Base-by-base conservation (phyloP, 2,113 vertebrate genomes). In the Girardinichthys multiradiatus region DNA sequence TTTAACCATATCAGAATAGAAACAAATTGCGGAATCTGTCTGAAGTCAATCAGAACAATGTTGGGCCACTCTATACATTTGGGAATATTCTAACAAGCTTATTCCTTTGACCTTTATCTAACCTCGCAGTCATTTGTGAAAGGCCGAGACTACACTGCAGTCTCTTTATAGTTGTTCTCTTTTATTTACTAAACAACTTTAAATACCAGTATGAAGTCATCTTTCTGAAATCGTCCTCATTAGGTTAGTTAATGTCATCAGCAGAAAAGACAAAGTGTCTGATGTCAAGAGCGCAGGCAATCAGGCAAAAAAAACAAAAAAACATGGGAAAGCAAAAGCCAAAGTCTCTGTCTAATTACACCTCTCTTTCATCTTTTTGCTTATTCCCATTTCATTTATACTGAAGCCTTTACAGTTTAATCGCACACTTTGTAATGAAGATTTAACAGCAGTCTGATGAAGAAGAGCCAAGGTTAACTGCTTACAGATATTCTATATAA, bases 101-200 rank as follows among this genome's bases (percentile, higher is more conserved):
- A 69, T 63, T 58, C 57, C 27, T 64, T 67, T 79, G 76, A 90
- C 84, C 89, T 80, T 86, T 78, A 78, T 85, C 76, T 86, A 77
- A 91, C 80, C 87, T 66, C 79, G 3, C 37, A n/a, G 60, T 71
- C 66, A 59, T 33, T 57, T n/a, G 37, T 45, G 62, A 74, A 73
- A 83, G 67, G 72, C 33, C 64, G 27, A 24, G 9, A 8, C 61
- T 29, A 15, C 62, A 57, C 26, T 3, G 15, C 64, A 57, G 24
- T 28, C 15, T 58, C 67, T 30, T 45, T 11, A 65, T 45, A 15
- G 31, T 39, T 33, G 14, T 13, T 63, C 24, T 26, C 28, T 64
- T 64, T 37, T 13, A 37, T 39, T 64, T 39, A 80, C n/a, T 51
- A 29, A 35, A 75, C 63, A 76, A 26, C 60, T 74, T 71, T 4